Evolutionary conservation across 2,888 invertebrate genomes (phyloP), one percentile per base, ranked within the genome.

Genomic region (Amiota minor): DNA sequence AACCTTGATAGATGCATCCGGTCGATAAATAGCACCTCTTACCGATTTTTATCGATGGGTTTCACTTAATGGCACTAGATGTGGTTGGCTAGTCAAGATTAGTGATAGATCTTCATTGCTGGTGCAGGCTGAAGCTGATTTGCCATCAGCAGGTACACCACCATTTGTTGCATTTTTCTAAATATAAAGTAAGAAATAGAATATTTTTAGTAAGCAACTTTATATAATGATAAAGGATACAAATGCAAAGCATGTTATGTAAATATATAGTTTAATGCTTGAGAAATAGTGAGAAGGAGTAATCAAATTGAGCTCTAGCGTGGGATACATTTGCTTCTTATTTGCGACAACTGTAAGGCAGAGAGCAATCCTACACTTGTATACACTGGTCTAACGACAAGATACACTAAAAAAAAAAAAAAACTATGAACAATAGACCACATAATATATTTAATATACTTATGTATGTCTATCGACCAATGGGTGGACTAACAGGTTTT

Each of bases 1-100:
- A 92, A 78, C 93, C 90, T 88, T 95, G 95, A 88, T 97, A 98
- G 83, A 93, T 10, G 97, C 94, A 88, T 98, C 98, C 71, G 95
- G 95, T 71, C 96, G 92, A 83, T 94, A 93, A 92, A 98, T 94
- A 16, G 96, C 94, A 1, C 96, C 94, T 79, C 94, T 94, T 49
- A 93, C 93, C 49, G 92, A 92, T 55, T 80, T 84, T 47, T 88
- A 88, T 1, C 83, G 79, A 64, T 87, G 84, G 14, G 77, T 72
- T 3, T 82, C 87, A 65, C 80, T 81, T 18, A 85, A 76, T 6
- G 83, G 82, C 86, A 79, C 80, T 69, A 89, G 80, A 68, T 89
- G 89, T 2, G 95, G 95, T 82, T 95, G 95, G 79, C 94, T 95
- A 56, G 93, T 90, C 3, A 94, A 93, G 75, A 94, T 90, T 80